Base-by-base conservation (phyloP, 2,113 vertebrate genomes). In the human (Homo sapiens) region DNA sequence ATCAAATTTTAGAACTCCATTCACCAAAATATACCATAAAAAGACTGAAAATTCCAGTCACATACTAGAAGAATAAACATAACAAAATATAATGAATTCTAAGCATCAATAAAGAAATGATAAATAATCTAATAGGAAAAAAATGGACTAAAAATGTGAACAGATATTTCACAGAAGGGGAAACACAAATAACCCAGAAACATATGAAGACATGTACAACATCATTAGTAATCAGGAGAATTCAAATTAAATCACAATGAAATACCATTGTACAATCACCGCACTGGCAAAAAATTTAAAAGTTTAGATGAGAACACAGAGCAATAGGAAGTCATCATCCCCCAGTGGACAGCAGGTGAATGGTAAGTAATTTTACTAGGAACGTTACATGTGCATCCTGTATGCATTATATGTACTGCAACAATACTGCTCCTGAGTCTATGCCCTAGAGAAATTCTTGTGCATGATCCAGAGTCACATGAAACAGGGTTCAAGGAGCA, bases 121-220 rank as follows among this genome's bases (percentile, higher is more conserved):
- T 4, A 75, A 66, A 50, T 8, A 70, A 43, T 40, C 14, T 80
- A 84, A 79, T 1, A 32, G 27, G 4, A 38, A 45, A 55, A 40
- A 89, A 68, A n/a, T 25, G 38, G 48, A 38, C 2, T 11, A 61
- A 92, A 93, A 59, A 57, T 70, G 23, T 70, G 68, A 96, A 89
- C 5, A 78, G 72, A 32, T 48, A 76, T 35, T 96, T 96, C 50
- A 80, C 2, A 90, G 48, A 90, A 61, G 27, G 72, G 12, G 2
- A 94, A 72, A 59, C 32, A 57, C 32, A 95, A 90, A 72, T 38
- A 90, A 7, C 25, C 9, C 89, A 78, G 87, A 94, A 84, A 95
- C 8, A 27, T 40, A 38, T 66, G 27, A 82, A 89, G 97, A 87
- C 14, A 85, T 14, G 11, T 35, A 68, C 27, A 64, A 43, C 16